These are phyloP conservation scores for Ptilorrhoa leucosticta DNA, from an alignment of 2,113 vertebrate species.

Conservation along the genomic window DNA sequence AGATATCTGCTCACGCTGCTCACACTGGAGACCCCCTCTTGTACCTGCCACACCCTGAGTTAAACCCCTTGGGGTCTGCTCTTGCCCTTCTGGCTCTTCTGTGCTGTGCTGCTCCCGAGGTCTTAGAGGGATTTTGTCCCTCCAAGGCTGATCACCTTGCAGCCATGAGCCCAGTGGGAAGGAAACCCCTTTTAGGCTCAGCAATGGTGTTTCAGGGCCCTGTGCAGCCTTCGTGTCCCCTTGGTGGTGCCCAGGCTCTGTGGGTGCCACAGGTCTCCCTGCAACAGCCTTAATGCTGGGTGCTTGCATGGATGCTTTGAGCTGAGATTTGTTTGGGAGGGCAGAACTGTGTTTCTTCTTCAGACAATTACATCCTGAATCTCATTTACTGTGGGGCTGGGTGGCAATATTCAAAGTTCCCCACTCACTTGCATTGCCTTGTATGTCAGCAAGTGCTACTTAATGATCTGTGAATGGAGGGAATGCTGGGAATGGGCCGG, in stretches of 20 bases:
- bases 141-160: neutral
- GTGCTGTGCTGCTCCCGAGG: rapidly evolving
- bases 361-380: neutral
- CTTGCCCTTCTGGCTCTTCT: neutral
- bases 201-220: neutral
- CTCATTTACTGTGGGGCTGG: neutral
- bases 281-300: neutral
- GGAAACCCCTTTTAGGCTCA: neutral
- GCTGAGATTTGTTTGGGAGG: neutral
- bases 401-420: slow-evolving; percentile 35
- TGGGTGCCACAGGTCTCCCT: rapidly evolving
- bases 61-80: neutral
- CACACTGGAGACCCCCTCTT: neutral
- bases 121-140: neutral
- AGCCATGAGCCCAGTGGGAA: neutral
- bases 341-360: neutral
- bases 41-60: rapidly evolving
- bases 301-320: neutral
- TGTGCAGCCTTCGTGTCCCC: neutral
- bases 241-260: neutral
- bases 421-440: slow-evolving; percentile 53
- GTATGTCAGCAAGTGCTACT: slow-evolving; percentile 59
- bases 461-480: slow-evolving; percentile 64
- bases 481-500: slow-evolving; percentile 57
- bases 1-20: neutral